phyloP scores from a whole-genome alignment of 2,888 invertebrate species.

The Drosophila yooni region DNA sequence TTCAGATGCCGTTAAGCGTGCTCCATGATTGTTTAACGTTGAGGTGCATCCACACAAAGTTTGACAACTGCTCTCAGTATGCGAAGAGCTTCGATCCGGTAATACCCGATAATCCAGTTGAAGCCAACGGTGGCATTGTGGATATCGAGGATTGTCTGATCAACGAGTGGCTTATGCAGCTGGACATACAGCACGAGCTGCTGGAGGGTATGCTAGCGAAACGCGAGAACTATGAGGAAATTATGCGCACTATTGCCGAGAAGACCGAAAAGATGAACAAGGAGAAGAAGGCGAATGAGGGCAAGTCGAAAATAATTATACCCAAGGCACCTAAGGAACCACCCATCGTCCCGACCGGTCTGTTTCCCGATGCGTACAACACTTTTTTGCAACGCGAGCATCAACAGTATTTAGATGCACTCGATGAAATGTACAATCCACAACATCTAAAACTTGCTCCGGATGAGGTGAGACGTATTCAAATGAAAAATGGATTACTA shows the following conservation, averaged over 20 bases:
- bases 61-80: conserved; percentile 75
- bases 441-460: conserved; percentile 45
- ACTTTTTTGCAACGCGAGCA: conserved; percentile 72
- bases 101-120: conserved; percentile 17
- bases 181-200: conserved; percentile 65
- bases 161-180: conserved; percentile 73
- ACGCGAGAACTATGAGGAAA: conserved; percentile 71
- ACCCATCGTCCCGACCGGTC: conserved; percentile 36
- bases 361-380: conserved; percentile 64
- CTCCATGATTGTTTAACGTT: conserved; percentile 74
- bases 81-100: conserved; percentile 64
- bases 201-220: conserved; percentile 46
- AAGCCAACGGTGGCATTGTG: conserved; percentile 53
- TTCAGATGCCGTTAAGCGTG: conserved; percentile 74
- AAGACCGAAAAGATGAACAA: conserved; percentile 28
- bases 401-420: conserved; percentile 52
- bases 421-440: conserved; percentile 69
- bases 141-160: conserved; percentile 65
- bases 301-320: conserved; percentile 20
- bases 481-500: neutral
- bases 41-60: conserved; percentile 73
- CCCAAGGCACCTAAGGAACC: conserved; percentile 67
- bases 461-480: conserved; percentile 65
- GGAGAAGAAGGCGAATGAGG: conserved; percentile 26
- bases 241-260: conserved; percentile 37